Evolutionary conservation across 2,113 vertebrate species (phyloP).

Genomic region (Stomatorhinus ivindoensis): DNA sequence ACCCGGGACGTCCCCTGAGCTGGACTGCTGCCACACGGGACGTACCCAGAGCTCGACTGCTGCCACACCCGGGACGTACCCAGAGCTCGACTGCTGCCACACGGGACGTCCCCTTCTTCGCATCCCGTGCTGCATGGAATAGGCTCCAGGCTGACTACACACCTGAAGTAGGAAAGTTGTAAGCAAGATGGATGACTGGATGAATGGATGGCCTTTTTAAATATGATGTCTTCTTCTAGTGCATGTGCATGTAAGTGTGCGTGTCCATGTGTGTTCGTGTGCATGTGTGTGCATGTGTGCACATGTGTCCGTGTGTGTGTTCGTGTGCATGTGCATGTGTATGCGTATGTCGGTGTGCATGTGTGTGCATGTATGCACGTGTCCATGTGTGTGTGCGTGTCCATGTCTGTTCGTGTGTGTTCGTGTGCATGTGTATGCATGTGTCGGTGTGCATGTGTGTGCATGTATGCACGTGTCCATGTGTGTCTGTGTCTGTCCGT

Average conservation of each 20-base stretch:
- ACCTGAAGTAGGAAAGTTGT: neutral
- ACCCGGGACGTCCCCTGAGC: too few species aligned
- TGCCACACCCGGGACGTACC: too few species aligned
- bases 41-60: neutral
- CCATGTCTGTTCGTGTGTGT: too few species aligned
- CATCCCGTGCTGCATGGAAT: neutral
- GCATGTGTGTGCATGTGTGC: too few species aligned
- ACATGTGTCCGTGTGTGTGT: too few species aligned
- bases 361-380: too few species aligned
- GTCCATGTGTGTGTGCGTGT: too few species aligned
- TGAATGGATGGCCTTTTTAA: neutral
- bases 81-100: neutral
- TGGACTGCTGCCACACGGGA: neutral
- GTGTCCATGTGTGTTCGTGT: neutral
- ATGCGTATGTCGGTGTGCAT: too few species aligned
- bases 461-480: neutral
- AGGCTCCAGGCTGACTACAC: neutral
- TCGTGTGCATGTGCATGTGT: too few species aligned
- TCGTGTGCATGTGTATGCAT: too few species aligned
- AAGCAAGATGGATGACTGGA: neutral
- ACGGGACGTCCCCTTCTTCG: neutral
- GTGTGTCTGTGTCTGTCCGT: too few species aligned
- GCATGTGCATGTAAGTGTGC: neutral
- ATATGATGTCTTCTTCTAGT: neutral
- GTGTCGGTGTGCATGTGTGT: neutral